phyloP scores from a whole-genome alignment of 2,888 invertebrate species.

The Cephus pulcher region DNA sequence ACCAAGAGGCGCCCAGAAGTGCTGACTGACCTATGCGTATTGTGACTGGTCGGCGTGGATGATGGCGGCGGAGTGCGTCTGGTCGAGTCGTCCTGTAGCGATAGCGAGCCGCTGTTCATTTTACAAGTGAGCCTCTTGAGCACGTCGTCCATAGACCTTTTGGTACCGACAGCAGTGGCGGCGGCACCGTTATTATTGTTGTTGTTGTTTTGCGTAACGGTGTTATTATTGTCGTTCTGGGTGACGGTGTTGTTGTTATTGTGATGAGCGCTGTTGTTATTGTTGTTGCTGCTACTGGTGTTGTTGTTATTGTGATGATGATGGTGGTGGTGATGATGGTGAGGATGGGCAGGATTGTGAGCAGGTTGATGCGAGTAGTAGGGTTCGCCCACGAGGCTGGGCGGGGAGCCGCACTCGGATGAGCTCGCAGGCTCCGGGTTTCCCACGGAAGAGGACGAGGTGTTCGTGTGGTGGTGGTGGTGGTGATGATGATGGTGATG shows the following conservation, averaged over 20 bases:
- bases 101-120: constrained; percentile 82
- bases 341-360: constrained; percentile 43
- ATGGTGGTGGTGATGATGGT: constrained; percentile 41
- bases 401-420: constrained; percentile 81
- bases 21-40: constrained; percentile 59
- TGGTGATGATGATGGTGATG: constrained; percentile 27
- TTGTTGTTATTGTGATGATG: constrained; percentile 61
- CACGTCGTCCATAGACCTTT: constrained; percentile 92
- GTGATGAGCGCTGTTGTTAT: constrained; percentile 70
- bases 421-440: constrained; percentile 67
- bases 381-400: constrained; percentile 73
- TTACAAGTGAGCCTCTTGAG: constrained; percentile 87
- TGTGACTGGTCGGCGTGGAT: constrained; percentile 61
- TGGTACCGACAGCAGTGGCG: constrained; percentile 71
- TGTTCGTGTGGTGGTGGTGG: constrained; percentile 41
- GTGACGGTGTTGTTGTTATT: constrained; percentile 73
- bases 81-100: constrained; percentile 78
- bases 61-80: constrained; percentile 74
- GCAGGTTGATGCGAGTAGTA: constrained; percentile 64
- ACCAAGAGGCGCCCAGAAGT: background rate
- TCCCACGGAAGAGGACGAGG: constrained; percentile 40
- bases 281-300: constrained; percentile 69
- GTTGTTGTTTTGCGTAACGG: constrained; percentile 37
- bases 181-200: constrained; percentile 71
- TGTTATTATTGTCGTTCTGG: constrained; percentile 47